Evolutionary conservation across 2,888 invertebrate genomes (phyloP), one percentile per base, ranked within the genome.

Genomic region (Deilephila porcellus): DNA sequence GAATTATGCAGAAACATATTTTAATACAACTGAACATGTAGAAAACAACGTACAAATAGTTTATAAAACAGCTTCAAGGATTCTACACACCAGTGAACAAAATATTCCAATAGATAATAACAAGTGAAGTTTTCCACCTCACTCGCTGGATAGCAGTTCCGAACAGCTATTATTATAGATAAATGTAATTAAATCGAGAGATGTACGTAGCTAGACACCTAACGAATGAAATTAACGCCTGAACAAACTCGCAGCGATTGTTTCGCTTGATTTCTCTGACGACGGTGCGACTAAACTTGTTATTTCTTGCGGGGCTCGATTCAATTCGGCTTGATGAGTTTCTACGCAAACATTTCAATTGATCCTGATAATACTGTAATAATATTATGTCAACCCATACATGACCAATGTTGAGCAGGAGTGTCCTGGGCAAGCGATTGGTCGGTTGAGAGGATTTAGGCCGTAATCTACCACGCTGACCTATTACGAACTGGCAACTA

Each of bases 161-260:
- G 11, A 56, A 5, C 17, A n/a, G 56, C n/a, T 56, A 56, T 56
- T 56, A 56, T 56, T 53, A 53, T 53, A 34, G 53, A 29, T 14
- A 53, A 8, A 29, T n/a, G 34, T 64, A 72, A 63, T 72, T 34
- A 64, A 63, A 56, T 63, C 19, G 20, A 70, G 32, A 70, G 62
- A 71, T 71, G n/a, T 17, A 25, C 70, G 52, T 37, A 64, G 60
- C 14, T 63, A 76, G 52, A 67, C 74, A 73, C 60, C 74, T 76
- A 72, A 73, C 25, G 56, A 70, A 67, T 64, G 71, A 75, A 75
- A 74, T 76, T 73, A 77, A 76, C 76, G 77, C 75, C 74, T 76
- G 71, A 77, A 73, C 73, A 73, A 77, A 77, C 78, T 76, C 73
- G 19, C 34, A 25, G 70, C 63, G 75, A 77, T 78, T 75, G 75